Evolutionary conservation across 92 coral and sea anemone species (phyloP).

Genomic region (Epizoanthus stellaris): DNA sequence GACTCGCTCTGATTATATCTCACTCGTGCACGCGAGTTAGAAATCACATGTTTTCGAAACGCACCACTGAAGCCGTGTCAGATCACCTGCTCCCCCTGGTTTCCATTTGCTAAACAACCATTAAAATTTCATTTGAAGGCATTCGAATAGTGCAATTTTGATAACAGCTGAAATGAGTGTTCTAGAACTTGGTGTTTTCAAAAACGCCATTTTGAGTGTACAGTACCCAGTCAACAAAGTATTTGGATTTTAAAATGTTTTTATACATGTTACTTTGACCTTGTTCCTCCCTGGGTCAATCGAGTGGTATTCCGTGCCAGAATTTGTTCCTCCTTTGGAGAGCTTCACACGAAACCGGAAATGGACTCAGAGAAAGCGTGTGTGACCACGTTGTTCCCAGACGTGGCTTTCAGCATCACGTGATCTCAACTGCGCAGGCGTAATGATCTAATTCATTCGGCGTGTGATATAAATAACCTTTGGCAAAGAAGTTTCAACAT

Average conservation of each 20-base stretch:
- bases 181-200: slow-evolving; percentile 27
- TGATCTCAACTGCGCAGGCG: slow-evolving; percentile 75
- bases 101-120: slow-evolving; percentile 59
- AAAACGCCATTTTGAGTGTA: not conserved
- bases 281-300: not conserved
- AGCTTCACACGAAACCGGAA: slow-evolving; percentile 71
- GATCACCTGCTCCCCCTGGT: slow-evolving; percentile 86
- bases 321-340: slow-evolving; percentile 49
- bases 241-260: not conserved
- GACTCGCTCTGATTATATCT: not conserved
- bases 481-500: slow-evolving; percentile 66
- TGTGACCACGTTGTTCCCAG: slow-evolving; percentile 91
- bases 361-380: slow-evolving; percentile 64
- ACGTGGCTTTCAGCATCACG: slow-evolving; percentile 52
- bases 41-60: slow-evolving; percentile 67
- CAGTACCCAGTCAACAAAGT: not conserved
- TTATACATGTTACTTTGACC: not conserved
- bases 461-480: slow-evolving; percentile 87
- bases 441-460: slow-evolving; percentile 42
- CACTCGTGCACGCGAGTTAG: slow-evolving; percentile 5
- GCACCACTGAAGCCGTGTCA: slow-evolving; percentile 59
- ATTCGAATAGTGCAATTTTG: slow-evolving; percentile 57
- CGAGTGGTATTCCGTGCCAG: slow-evolving; percentile 48
- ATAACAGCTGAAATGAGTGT: slow-evolving; percentile 88
- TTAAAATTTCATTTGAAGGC: slow-evolving; percentile 85